These are phyloP conservation scores for Antheraea pernyi DNA, from an alignment of 1,140 invertebrate species.

Conservation along the genomic window DNA sequence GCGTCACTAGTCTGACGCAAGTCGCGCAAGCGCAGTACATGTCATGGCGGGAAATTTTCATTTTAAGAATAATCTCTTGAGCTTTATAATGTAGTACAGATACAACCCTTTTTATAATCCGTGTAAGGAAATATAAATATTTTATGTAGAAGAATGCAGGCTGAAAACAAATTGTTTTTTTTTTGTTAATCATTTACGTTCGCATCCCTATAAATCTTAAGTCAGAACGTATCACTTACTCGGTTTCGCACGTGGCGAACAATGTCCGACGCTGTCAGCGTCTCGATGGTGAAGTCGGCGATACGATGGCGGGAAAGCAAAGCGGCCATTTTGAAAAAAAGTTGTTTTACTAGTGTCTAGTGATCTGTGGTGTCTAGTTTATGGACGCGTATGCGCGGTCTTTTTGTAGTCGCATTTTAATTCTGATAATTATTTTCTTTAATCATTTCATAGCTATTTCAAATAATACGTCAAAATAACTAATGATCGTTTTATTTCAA, in stretches of 20 bases:
- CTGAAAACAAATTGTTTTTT: neutral
- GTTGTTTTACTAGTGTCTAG: constrained; percentile 47
- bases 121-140: too few relatives aligned
- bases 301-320: constrained; percentile 38
- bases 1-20: too few relatives aligned
- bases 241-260: constrained; percentile 51
- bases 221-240: constrained; percentile 42
- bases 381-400: neutral
- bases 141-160: too few relatives aligned
- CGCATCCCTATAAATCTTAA: constrained; percentile 28
- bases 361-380: neutral
- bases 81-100: too few relatives aligned
- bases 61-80: too few relatives aligned
- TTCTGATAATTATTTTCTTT: neutral
- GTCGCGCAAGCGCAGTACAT: too few relatives aligned
- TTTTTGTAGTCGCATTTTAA: constrained; percentile 3
- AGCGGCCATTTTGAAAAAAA: constrained; percentile 58
- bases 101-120: too few relatives aligned
- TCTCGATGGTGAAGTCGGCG: constrained; percentile 8
- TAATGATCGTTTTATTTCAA: neutral
- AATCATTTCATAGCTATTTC: neutral
- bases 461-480: neutral
- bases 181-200: neutral
- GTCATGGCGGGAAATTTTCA: too few relatives aligned
- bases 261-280: constrained; percentile 50